Evolutionary conservation across 2,888 invertebrate species (phyloP).

Genomic region (Pristionchus fissidentatus): DNA sequence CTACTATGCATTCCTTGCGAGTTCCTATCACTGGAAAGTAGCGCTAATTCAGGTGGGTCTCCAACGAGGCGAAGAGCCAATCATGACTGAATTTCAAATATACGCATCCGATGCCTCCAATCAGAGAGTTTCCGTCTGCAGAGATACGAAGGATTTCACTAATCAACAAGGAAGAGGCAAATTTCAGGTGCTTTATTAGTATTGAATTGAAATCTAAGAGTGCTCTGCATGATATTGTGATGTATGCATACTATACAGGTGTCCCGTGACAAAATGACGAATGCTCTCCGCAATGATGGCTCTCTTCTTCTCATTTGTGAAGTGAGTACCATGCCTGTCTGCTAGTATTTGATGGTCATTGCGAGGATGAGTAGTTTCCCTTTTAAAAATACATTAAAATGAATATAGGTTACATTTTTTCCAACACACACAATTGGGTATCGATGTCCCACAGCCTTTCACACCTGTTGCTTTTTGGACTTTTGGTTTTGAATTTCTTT

Average conservation of each 20-base stretch:
- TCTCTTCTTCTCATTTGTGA: constrained; percentile 71
- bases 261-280: constrained; percentile 67
- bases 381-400: too few relatives aligned
- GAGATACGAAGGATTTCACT: constrained; percentile 74
- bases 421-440: too few relatives aligned
- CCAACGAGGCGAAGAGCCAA: constrained; percentile 70
- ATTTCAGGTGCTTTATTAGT: constrained; percentile 62
- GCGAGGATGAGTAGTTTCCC: background rate
- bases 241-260: constrained; percentile 53
- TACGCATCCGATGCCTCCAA: constrained; percentile 65
- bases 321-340: too few relatives aligned
- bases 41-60: constrained; percentile 48
- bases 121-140: constrained; percentile 70
- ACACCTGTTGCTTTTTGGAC: too few relatives aligned
- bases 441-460: too few relatives aligned
- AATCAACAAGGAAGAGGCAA: constrained; percentile 74
- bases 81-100: constrained; percentile 75
- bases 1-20: background rate
- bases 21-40: background rate
- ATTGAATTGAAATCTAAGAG: background rate
- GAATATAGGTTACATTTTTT: too few relatives aligned
- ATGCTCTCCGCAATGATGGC: constrained; percentile 67
- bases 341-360: too few relatives aligned
- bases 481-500: too few relatives aligned
- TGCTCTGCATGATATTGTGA: background rate